These are phyloP conservation scores for Halocaridina rubra DNA, from an alignment of 2,888 invertebrate species.

Conservation along the genomic window DNA sequence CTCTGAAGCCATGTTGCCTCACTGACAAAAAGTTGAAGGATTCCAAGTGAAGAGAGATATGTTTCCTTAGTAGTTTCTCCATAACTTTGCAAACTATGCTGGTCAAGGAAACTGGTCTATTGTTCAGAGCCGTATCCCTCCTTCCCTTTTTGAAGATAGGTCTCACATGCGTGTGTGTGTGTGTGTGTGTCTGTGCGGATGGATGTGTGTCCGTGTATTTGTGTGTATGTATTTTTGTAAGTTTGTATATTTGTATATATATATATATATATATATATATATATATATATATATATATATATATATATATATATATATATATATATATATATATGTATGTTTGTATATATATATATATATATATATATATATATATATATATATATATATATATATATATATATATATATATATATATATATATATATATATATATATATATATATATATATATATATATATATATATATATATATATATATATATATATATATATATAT, in stretches of 20 bases:
- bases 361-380: slow-evolving; percentile 11
- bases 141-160: no score
- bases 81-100: no score
- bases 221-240: no score
- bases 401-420: background rate
- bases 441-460: background rate
- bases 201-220: no score
- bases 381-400: background rate
- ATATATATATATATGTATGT: background rate
- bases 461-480: background rate
- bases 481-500: background rate
- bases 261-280: background rate
- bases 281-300: background rate
- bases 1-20: no score
- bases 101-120: no score
- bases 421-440: background rate
- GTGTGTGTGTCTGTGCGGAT: no score
- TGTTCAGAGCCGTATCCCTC: no score
- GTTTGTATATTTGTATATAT: background rate
- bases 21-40: no score
- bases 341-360: slow-evolving; percentile 6
- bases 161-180: no score
- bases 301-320: slow-evolving; percentile 16
- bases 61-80: no score
- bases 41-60: no score